phyloP scores from a whole-genome alignment of 2,888 invertebrate species.

The Xestia xanthographa region DNA sequence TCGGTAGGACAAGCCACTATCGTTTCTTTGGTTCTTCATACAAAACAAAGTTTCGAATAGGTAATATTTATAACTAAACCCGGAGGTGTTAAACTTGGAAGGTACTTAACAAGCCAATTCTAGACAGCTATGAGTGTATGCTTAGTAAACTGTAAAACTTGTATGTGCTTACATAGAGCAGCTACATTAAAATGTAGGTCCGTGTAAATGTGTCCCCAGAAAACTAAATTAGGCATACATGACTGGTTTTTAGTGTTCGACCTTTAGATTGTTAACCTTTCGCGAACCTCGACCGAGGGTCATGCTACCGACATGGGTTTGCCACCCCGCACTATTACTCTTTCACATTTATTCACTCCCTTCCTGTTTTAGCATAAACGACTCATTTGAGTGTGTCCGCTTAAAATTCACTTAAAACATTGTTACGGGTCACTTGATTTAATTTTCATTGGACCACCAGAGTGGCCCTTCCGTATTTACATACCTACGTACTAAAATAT shows the following conservation, averaged over 20 bases:
- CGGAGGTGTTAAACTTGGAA: conserved; percentile 27
- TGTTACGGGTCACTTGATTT: conserved; percentile 67
- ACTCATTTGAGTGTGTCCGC: conserved; percentile 55
- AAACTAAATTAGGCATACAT: conserved; percentile 72
- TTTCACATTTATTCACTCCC: conserved; percentile 63
- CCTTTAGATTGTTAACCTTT: conserved; percentile 80
- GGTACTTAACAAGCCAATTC: conserved; percentile 25
- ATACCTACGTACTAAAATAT: conserved; percentile 8
- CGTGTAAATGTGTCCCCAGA: conserved; percentile 59
- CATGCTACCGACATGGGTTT: conserved; percentile 66
- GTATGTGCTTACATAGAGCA: conserved; percentile 16
- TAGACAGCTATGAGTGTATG: conserved; percentile 10
- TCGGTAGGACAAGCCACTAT: background rate
- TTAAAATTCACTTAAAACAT: conserved; percentile 58
- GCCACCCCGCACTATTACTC: conserved; percentile 61
- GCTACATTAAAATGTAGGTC: conserved; percentile 36
- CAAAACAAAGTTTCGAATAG: conserved; percentile 35
- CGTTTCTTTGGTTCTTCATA: background rate
- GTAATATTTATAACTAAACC: too few relatives aligned
- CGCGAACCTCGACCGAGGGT: conserved; percentile 71
- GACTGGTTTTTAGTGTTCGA: conserved; percentile 76
- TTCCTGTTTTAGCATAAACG: conserved; percentile 65
- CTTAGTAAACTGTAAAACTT: conserved; percentile 29
- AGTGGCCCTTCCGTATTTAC: conserved; percentile 37
- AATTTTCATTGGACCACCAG: conserved; percentile 61